These are phyloP conservation scores for Fulmarus glacialis DNA, from an alignment of 2,113 vertebrate genomes.

Conservation along the genomic window DNA sequence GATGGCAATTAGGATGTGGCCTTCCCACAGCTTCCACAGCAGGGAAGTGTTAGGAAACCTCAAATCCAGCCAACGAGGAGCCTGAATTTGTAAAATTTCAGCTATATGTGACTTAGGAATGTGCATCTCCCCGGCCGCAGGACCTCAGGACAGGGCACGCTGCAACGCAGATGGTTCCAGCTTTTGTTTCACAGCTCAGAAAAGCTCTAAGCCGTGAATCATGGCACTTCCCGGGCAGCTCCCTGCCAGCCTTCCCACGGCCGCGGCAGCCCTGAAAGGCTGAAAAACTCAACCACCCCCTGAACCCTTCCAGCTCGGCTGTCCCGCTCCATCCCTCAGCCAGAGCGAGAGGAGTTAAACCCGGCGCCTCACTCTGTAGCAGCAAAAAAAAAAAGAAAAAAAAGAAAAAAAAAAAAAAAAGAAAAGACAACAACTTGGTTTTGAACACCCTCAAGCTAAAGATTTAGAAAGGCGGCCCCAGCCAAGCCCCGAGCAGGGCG, in stretches of 20 bases:
- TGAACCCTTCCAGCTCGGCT: neutral
- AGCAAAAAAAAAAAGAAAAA: neutral
- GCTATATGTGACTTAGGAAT: neutral
- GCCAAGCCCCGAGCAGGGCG: neutral
- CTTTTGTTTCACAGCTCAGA: neutral
- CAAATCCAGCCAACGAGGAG: neutral
- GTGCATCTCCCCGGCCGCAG: neutral
- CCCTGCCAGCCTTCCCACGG: neutral
- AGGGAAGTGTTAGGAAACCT: neutral
- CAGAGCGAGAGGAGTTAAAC: neutral
- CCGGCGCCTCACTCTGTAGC: accelerated
- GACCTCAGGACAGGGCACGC: neutral
- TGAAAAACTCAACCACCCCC: neutral
- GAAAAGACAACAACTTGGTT: neutral
- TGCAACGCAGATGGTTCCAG: neutral
- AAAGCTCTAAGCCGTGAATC: neutral
- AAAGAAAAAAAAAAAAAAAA: neutral
- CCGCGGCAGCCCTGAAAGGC: neutral
- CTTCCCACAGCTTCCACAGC: neutral
- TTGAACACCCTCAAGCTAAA: slow-evolving; percentile 37
- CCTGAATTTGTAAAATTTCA: neutral
- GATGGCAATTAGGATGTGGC: neutral
- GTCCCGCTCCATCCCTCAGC: neutral
- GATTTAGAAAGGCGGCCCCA: slow-evolving; percentile 16
- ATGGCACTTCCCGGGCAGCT: neutral